Conservation (phyloP, 2,888 invertebrate genomes). For the Coelopa pilipes region DNA sequence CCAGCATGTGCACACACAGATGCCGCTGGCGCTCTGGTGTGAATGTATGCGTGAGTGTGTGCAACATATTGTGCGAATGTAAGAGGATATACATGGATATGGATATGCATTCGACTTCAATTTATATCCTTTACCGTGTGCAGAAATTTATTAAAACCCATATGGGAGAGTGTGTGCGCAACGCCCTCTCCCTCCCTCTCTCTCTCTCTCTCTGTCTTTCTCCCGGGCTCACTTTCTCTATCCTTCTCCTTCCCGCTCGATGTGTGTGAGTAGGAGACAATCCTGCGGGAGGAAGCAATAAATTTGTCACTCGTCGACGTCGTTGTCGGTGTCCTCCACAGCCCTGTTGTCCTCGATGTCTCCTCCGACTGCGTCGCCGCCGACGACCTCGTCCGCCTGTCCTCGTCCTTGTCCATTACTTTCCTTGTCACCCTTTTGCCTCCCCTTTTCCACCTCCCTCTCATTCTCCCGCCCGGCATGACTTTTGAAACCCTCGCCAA, state of each 20-base stretch:
- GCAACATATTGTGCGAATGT: constrained; percentile 24
- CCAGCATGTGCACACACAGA: neutral
- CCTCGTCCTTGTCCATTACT: too few species aligned
- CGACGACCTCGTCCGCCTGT: too few species aligned
- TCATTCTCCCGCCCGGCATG: neutral
- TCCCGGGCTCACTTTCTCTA: too few species aligned
- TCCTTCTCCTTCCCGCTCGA: too few species aligned
- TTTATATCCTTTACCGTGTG: neutral
- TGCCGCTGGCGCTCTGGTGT: neutral
- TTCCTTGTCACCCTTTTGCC: too few species aligned
- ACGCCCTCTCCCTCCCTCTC: too few species aligned
- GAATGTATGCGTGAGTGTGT: neutral
- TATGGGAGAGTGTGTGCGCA: too few species aligned
- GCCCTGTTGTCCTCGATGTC: neutral
- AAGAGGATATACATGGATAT: constrained; percentile 10
- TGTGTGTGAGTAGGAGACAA: too few species aligned
- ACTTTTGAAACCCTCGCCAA: neutral
- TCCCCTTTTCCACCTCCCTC: too few species aligned
- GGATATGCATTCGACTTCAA: constrained; percentile 7
- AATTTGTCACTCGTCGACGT: constrained; percentile 10
- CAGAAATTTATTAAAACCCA: constrained; percentile 4
- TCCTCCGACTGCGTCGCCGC: neutral
- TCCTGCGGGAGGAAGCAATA: constrained; percentile 8
- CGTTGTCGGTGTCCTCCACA: neutral
- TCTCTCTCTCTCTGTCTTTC: too few species aligned